Percentiles rank a stretch among this genome's conserved stretches.
Evolutionary conservation across 2,113 vertebrate species (phyloP).

Genomic region (Myiozetetes cayanensis): DNA sequence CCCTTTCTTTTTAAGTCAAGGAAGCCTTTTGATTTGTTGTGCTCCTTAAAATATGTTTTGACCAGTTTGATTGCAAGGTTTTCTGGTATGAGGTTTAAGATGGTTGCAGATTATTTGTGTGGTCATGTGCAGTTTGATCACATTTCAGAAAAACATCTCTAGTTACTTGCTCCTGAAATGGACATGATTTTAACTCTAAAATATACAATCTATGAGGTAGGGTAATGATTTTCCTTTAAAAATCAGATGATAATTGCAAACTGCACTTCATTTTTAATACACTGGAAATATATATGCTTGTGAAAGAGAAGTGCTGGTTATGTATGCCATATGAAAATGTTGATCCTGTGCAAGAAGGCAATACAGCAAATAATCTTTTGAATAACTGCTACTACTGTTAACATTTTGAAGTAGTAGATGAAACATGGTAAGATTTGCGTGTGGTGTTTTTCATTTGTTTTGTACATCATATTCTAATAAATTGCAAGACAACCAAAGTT

Average conservation of each 20-base stretch:
- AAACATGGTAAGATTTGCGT: not conserved
- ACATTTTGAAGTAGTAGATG: not conserved
- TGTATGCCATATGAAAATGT: not conserved
- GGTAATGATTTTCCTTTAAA: not conserved
- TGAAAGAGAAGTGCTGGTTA: not conserved
- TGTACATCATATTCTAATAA: not conserved
- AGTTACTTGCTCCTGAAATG: not conserved
- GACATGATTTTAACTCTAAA: not conserved
- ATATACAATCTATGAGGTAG: not conserved
- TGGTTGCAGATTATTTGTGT: not conserved
- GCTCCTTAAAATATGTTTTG: constrained; percentile 6
- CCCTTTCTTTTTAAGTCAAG: not conserved
- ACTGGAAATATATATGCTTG: not conserved
- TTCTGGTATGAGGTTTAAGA: not conserved
- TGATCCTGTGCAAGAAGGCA: not conserved
- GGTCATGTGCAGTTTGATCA: not conserved
- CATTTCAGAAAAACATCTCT: constrained; percentile 34
- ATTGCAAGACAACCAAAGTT: not conserved
- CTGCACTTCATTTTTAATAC: not conserved
- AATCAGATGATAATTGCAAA: not conserved
- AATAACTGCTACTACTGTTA: not conserved
- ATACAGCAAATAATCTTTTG: not conserved
- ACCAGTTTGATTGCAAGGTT: not conserved
- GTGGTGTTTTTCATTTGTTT: not conserved
- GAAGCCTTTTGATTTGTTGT: not conserved